These are phyloP conservation scores for Danio choprae DNA, from an alignment of 2,797 vertebrate genomes.

Conservation along the genomic window DNA sequence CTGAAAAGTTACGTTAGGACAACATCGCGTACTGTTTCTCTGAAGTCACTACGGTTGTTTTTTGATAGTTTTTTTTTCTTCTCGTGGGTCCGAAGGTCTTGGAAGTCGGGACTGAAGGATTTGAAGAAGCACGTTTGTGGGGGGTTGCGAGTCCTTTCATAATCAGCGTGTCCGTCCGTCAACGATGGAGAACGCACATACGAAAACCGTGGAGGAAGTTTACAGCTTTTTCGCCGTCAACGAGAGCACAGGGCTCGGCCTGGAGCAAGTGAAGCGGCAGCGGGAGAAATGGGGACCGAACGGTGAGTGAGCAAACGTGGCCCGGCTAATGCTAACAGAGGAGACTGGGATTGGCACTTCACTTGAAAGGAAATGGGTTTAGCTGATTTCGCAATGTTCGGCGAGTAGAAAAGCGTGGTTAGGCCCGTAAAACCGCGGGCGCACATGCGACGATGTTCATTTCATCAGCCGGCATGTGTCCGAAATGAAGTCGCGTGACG, in stretches of 20 bases:
- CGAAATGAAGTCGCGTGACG: conserved; percentile 81
- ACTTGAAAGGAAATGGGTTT: neutral
- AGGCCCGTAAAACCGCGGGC: neutral
- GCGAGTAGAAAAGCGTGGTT: neutral
- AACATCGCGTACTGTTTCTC: neutral
- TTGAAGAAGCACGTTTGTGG: conserved; percentile 5
- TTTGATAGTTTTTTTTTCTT: neutral
- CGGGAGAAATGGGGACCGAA: conserved; percentile 94
- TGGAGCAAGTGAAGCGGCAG: conserved; percentile 94
- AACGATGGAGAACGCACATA: conserved; percentile 98
- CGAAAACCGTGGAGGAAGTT: conserved; percentile 99
- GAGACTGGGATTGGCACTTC: neutral
- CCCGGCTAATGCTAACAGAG: conserved; percentile 42
- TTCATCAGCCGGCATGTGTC: conserved; percentile 57
- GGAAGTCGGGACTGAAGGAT: conserved; percentile 5
- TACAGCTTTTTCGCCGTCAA: conserved; percentile 93
- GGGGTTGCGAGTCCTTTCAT: conserved; percentile 24
- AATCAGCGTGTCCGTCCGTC: conserved; percentile 57
- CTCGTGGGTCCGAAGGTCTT: conserved; percentile 26
- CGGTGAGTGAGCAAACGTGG: conserved; percentile 80
- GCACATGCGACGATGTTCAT: conserved; percentile 4
- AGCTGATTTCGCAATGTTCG: conserved; percentile 5
- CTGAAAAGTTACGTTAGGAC: neutral
- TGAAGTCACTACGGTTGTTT: neutral
- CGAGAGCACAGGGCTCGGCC: conserved; percentile 94